Evolutionary conservation across 2,113 vertebrate genomes (phyloP).

Genomic region (Podilymbus podiceps): DNA sequence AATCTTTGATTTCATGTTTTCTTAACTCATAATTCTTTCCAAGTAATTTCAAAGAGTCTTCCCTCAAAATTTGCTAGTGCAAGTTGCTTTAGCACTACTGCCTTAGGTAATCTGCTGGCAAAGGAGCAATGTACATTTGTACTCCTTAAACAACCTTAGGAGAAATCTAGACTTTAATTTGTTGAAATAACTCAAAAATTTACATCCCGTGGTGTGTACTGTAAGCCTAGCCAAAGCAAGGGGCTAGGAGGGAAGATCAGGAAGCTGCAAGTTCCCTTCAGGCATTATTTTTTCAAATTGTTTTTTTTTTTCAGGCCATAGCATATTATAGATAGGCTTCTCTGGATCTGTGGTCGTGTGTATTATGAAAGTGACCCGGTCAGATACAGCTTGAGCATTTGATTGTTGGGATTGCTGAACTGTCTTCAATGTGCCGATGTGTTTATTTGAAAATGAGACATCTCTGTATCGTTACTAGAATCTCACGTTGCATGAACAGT

Average conservation of each 20-base stretch:
- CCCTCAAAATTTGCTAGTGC: neutral
- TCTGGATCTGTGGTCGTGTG: neutral
- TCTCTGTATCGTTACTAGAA: neutral
- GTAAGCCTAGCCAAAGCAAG: neutral
- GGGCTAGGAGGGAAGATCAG: neutral
- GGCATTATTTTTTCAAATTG: neutral
- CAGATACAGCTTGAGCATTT: neutral
- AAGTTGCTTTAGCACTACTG: neutral
- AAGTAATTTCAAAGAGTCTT: neutral
- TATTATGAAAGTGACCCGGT: neutral
- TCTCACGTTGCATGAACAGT: neutral
- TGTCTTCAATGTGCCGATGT: neutral
- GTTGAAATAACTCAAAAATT: neutral
- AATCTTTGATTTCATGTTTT: neutral
- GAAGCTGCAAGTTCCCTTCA: neutral
- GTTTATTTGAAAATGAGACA: neutral
- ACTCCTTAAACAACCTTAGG: neutral
- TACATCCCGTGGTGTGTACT: neutral
- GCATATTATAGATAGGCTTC: neutral
- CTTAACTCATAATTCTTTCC: neutral
- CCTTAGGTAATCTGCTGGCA: neutral
- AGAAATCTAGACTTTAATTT: neutral
- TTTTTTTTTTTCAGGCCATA: neutral
- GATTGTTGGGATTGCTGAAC: neutral
- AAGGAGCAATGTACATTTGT: neutral